A percentile compares a stretch with the other conserved stretches of the same genome.
Conservation (phyloP, 2,797 vertebrate species). For the Molossus alvarezi region DNA sequence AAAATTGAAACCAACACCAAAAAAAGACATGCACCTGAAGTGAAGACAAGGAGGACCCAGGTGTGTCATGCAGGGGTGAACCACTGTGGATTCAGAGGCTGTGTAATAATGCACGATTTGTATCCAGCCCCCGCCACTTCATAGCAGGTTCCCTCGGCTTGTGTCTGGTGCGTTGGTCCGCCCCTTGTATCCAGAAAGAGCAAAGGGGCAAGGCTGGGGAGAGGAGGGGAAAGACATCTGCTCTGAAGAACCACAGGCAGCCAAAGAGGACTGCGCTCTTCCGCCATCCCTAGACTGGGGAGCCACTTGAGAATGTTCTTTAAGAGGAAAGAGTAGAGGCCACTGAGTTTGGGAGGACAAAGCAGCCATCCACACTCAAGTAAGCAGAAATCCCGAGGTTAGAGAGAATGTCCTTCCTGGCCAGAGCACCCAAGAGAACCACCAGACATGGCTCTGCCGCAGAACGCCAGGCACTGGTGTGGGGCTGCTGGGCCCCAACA, state of each 20-base stretch:
- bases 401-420: neutral
- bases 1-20: neutral
- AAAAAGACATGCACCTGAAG: neutral
- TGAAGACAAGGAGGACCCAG: neutral
- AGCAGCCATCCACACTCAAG: neutral
- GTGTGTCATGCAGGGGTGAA: neutral
- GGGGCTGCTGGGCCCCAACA: neutral
- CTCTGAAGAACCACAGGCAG: neutral
- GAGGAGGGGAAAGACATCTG: neutral
- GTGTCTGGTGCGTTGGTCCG: slow-evolving; percentile 70
- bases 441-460: neutral
- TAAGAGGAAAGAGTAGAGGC: neutral
- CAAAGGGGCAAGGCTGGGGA: neutral
- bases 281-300: neutral
- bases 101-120: slow-evolving; percentile 47
- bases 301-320: neutral
- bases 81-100: neutral
- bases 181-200: slow-evolving; percentile 49
- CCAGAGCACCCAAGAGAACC: neutral
- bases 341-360: neutral
- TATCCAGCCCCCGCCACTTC: slow-evolving; percentile 53
- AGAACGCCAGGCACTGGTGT: too few relatives aligned
- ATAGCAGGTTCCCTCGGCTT: neutral
- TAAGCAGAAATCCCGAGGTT: neutral
- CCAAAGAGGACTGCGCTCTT: neutral